A percentile compares a stretch with the other conserved stretches of the same genome.
Evolutionary conservation across 2,888 invertebrate species (phyloP).

Genomic region (Netelia virgata): DNA sequence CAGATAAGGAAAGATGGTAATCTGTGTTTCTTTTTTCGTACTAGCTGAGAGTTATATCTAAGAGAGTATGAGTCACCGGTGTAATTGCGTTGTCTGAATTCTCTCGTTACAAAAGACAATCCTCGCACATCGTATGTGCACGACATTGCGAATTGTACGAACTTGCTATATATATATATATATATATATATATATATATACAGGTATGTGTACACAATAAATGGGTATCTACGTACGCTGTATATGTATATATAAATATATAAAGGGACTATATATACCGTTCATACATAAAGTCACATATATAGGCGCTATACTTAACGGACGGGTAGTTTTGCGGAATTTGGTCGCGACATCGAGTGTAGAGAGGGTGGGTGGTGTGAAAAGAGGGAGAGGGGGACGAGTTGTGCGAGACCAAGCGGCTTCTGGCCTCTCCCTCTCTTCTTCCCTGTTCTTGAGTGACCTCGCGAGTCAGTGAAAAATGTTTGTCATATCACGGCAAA

Average conservation of each 20-base stretch:
- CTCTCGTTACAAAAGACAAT: conserved; percentile 56
- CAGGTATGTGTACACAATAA: neutral
- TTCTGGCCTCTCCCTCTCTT: conserved; percentile 20
- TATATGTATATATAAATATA: neutral
- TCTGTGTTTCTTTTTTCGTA: conserved; percentile 24
- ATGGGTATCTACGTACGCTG: neutral
- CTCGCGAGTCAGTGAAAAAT: conserved; percentile 68
- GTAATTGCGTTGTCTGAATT: conserved; percentile 62
- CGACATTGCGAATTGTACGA: conserved; percentile 53
- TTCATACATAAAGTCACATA: neutral
- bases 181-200: neutral
- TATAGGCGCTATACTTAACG: conserved; percentile 51
- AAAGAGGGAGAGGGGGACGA: conserved; percentile 18
- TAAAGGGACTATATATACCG: neutral
- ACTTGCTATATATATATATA: neutral
- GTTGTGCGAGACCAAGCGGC: conserved; percentile 16
- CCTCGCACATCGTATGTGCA: conserved; percentile 52
- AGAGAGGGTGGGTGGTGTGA: conserved; percentile 16
- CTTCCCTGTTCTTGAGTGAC: neutral
- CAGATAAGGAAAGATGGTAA: neutral
- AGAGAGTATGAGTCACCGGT: conserved; percentile 18
- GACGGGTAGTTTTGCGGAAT: conserved; percentile 58
- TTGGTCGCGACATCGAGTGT: conserved; percentile 38
- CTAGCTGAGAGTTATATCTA: conserved; percentile 9
- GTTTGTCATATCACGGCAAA: conserved; percentile 70